phyloP scores from a whole-genome alignment of 2,797 vertebrate species.

The Phrynocephalus vlangalii region DNA sequence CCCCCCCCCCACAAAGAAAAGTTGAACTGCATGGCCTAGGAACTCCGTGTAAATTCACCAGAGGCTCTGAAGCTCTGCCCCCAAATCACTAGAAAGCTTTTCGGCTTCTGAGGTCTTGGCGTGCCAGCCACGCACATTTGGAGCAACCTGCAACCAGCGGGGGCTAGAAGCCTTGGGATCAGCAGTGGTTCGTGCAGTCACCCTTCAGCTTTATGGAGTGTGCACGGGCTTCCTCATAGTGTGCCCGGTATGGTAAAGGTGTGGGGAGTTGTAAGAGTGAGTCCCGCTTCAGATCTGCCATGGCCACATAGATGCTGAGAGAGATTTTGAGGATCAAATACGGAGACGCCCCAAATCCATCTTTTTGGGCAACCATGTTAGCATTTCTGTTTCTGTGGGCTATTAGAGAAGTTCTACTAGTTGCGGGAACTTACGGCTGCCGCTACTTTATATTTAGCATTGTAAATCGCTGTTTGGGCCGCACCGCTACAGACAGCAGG shows the following conservation, averaged over 20 bases:
- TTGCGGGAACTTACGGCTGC: neutral
- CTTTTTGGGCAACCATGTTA: neutral
- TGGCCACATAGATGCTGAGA: neutral
- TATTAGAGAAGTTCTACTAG: neutral
- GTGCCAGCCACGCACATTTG: neutral
- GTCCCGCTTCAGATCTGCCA: neutral
- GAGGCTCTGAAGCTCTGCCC: neutral
- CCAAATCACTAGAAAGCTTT: neutral
- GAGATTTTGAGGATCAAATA: neutral
- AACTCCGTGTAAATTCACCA: neutral
- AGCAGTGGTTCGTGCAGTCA: neutral
- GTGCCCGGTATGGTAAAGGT: neutral
- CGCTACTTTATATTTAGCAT: neutral
- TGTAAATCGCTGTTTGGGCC: neutral
- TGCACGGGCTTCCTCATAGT: neutral
- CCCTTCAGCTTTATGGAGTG: too few species aligned
- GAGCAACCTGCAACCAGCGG: neutral
- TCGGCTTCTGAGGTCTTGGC: neutral
- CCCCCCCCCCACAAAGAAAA: neutral
- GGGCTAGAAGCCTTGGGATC: neutral
- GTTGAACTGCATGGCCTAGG: neutral
- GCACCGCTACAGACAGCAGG: neutral
- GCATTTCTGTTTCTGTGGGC: neutral
- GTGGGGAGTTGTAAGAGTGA: neutral
- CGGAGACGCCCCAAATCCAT: neutral